Conservation (phyloP, 1,140 invertebrate species). For the Calliopsis andreniformis region DNA sequence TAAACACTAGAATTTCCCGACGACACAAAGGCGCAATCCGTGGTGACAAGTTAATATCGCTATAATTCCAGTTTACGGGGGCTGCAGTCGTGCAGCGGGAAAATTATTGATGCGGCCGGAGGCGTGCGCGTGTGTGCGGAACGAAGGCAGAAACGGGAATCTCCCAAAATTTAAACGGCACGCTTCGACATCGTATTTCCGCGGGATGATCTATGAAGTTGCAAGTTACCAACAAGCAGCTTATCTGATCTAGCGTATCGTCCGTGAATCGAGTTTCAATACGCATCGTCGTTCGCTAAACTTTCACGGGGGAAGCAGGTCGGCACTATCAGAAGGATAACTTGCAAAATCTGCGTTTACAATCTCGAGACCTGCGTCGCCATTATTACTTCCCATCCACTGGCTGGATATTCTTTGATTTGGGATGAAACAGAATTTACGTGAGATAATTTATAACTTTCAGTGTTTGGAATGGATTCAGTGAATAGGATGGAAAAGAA, state of each 20-base stretch:
- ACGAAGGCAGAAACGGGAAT: neutral
- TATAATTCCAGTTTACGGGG: constrained; percentile 30
- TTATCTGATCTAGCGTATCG: constrained; percentile 25
- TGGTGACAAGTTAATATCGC: constrained; percentile 19
- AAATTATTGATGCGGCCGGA: constrained; percentile 12
- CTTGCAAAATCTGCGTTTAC: neutral
- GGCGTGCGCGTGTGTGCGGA: neutral
- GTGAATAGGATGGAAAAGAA: too few relatives aligned
- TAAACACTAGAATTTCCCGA: neutral
- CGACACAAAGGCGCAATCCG: constrained; percentile 17
- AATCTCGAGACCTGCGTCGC: neutral
- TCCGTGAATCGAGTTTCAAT: neutral
- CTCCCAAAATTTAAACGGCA: constrained; percentile 8
- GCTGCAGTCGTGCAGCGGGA: neutral
- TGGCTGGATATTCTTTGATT: too few relatives aligned
- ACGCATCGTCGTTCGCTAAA: neutral
- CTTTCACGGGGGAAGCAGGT: neutral
- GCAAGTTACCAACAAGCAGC: constrained; percentile 40
- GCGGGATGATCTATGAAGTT: constrained; percentile 55
- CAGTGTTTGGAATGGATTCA: too few relatives aligned
- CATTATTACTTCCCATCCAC: too few relatives aligned
- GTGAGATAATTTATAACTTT: too few relatives aligned
- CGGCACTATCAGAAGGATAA: neutral
- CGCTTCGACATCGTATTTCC: constrained; percentile 45
- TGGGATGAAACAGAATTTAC: too few relatives aligned